phyloP scores from a whole-genome alignment of 2,113 vertebrate species.

The Calonectris borealis region DNA sequence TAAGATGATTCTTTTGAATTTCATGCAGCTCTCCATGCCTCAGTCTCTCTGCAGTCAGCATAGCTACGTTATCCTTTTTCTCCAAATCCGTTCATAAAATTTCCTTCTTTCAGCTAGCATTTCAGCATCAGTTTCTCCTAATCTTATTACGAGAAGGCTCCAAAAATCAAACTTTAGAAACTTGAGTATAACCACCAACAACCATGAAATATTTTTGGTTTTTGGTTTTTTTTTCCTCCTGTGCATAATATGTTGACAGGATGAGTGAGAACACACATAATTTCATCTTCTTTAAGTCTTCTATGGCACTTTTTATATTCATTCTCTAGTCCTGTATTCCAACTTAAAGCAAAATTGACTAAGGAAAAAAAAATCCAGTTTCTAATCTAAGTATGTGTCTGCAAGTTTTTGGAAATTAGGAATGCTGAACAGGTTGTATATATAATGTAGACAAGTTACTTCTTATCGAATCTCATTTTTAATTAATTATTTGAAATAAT shows the following conservation, averaged over 20 bases:
- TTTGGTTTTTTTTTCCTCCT: neutral
- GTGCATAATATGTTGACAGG: neutral
- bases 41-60: neutral
- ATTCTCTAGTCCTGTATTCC: neutral
- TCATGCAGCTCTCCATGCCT: neutral
- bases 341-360: neutral
- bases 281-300: neutral
- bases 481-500: neutral
- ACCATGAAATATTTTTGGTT: neutral
- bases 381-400: neutral
- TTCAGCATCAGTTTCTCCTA: neutral
- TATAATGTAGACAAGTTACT: neutral
- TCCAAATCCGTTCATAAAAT: neutral
- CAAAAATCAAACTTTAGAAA: neutral
- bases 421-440: neutral
- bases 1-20: neutral
- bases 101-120: neutral
- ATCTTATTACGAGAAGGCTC: neutral
- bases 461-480: neutral
- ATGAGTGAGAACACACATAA: neutral
- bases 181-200: neutral
- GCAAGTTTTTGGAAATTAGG: neutral
- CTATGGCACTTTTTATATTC: neutral
- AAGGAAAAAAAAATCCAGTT: neutral
- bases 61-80: neutral